Evolutionary conservation across 2,113 vertebrate genomes (phyloP), one percentile per base, ranked within the genome.

Genomic region (Theristicus caerulescens): DNA sequence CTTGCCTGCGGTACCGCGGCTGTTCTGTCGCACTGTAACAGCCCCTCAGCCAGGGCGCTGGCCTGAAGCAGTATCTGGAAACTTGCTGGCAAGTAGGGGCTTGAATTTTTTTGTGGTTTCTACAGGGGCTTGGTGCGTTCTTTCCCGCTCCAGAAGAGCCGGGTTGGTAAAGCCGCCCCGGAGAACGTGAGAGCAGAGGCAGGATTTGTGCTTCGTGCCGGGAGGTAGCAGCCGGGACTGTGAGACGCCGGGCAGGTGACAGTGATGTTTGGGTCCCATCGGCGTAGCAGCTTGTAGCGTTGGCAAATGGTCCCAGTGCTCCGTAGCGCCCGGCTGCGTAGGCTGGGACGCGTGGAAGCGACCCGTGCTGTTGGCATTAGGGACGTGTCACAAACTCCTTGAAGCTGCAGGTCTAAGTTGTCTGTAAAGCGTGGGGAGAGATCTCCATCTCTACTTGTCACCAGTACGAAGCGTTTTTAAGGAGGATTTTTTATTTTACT

Each of bases 401-500:
- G 85, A 93, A 83, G 73, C 93, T 95, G 91, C 64, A 72, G 88
- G 81, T 89, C 57, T 77, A 9, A 69, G 82, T 49, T 95, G 36
- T 62, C 92, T 93, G 91, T 47, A 88, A 85, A 96, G 72, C 21
- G 49, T 88, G 90, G 84, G 82, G 85, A 81, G 94, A 85, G 58
- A 82, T 92, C 85, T 95, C 90, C 92, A 54, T 73, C 95, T 82
- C 87, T 85, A 36, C 26, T 11, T 82, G 74, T 77, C 85, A 85
- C 66, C 88, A 81, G 95, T 92, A 95, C 88, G 88, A 94, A 81
- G 70, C 61, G 44, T 13, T 97, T 96, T 96, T 89, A 94, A 97
- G 97, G 95, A 97, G 95, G 95, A 74, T 83, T 67, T 49, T 54
- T 88, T 24, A 13, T 81, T 93, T 97, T 94, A 65, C 94, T 97